These are phyloP conservation scores for Furcifer pardalis DNA, from an alignment of 2,797 vertebrate species.

Conservation along the genomic window DNA sequence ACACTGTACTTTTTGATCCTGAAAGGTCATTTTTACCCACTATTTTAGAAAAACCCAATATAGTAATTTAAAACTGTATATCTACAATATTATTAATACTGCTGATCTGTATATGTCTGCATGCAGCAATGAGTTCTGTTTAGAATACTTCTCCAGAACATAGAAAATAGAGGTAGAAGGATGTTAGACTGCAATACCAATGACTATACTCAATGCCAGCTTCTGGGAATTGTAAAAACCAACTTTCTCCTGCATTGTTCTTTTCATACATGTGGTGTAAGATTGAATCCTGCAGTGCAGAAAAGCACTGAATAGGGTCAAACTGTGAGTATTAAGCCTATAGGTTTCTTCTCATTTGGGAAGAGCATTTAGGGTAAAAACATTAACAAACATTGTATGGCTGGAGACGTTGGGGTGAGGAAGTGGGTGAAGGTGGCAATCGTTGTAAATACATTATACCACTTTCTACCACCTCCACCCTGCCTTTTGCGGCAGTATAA, in stretches of 20 bases:
- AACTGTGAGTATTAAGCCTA: background rate
- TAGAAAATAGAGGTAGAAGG: no score
- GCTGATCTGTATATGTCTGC: background rate
- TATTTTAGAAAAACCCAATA: constrained; percentile 11
- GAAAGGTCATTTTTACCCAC: constrained; percentile 67
- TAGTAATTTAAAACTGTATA: constrained; percentile 2
- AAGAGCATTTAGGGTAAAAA: background rate
- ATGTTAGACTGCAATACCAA: no score
- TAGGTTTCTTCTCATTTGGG: background rate
- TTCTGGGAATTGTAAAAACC: no score
- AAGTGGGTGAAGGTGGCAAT: background rate
- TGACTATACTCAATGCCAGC: no score
- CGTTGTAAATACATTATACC: background rate
- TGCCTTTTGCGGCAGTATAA: background rate
- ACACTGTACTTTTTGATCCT: constrained; percentile 82
- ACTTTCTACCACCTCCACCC: background rate
- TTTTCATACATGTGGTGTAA: background rate
- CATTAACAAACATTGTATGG: background rate
- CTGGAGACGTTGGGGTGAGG: background rate
- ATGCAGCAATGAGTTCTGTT: background rate
- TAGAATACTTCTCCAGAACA: background rate
- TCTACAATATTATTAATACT: background rate
- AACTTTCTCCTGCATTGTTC: no score
- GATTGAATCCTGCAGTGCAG: background rate
- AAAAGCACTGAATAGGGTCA: background rate